phyloP scores from a whole-genome alignment of 2,797 vertebrate species.

The Sternarchorhynchus goeldii region DNA sequence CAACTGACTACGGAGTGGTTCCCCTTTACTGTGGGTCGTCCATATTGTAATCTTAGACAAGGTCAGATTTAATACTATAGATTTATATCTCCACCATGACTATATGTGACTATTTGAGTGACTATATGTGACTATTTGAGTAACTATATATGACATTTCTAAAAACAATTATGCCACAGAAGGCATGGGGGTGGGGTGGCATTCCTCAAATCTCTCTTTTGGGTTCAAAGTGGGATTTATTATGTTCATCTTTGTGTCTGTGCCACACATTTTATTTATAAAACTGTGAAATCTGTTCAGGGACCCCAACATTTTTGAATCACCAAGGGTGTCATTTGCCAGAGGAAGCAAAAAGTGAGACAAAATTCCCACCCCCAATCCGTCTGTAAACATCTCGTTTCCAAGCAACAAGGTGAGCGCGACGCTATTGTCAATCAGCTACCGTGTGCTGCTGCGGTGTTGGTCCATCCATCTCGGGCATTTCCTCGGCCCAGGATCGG shows the following conservation, averaged over 20 bases:
- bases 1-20: neutral
- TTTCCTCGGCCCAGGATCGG: neutral
- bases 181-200: slow-evolving; percentile 81
- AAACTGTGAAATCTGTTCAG: slow-evolving; percentile 84
- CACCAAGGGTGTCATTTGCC: slow-evolving; percentile 82
- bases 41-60: neutral
- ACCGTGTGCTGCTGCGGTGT: slow-evolving; percentile 32
- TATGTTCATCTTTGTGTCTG: slow-evolving; percentile 80
- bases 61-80: slow-evolving; percentile 1
- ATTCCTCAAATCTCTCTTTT: slow-evolving; percentile 77
- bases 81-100: slow-evolving; percentile 21
- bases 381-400: slow-evolving; percentile 79
- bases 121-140: slow-evolving; percentile 68
- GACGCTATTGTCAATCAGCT: slow-evolving; percentile 46
- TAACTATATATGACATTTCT: slow-evolving; percentile 75
- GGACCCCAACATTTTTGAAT: slow-evolving; percentile 80
- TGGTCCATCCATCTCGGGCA: neutral
- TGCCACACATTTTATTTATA: slow-evolving; percentile 84
- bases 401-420: slow-evolving; percentile 68
- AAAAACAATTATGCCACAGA: slow-evolving; percentile 78
- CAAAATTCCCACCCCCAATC: slow-evolving; percentile 80
- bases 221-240: slow-evolving; percentile 80
- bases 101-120: slow-evolving; percentile 42
- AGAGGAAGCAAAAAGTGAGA: slow-evolving; percentile 69
- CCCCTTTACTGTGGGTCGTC: neutral